Conservation (phyloP, 2,113 vertebrate species). For the Mugil cephalus region DNA sequence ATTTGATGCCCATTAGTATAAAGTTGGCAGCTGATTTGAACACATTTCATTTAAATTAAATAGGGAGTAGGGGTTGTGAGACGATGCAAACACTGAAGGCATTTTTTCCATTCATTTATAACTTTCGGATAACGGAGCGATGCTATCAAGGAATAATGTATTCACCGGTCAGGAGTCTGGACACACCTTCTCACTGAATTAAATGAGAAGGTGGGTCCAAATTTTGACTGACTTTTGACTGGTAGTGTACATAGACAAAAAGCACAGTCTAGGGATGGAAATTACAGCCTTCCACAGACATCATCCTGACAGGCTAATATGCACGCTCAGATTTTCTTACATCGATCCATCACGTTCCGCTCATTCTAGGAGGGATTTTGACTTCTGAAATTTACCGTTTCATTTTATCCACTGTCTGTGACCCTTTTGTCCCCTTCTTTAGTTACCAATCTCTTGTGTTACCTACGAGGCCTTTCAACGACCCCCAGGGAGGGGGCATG, state of each 20-base stretch:
- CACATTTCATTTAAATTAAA: neutral
- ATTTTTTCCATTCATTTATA: no score
- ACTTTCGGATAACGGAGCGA: no score
- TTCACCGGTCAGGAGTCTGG: no score
- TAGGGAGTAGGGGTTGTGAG: neutral
- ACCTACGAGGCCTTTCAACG: slow-evolving; percentile 8
- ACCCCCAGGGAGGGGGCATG: neutral
- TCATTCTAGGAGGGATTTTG: slow-evolving; percentile 29
- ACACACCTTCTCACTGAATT: no score
- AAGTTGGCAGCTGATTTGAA: neutral
- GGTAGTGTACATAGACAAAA: neutral
- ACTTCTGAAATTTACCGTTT: slow-evolving; percentile 23
- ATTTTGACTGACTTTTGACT: no score
- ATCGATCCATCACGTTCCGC: slow-evolving; percentile 22
- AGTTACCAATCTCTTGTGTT: slow-evolving; percentile 34
- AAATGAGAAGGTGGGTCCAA: no score
- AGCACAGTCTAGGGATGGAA: neutral
- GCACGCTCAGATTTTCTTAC: slow-evolving; percentile 31
- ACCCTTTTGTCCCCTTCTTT: slow-evolving; percentile 37
- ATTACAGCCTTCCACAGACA: neutral
- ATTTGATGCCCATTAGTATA: neutral
- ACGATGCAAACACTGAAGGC: neutral
- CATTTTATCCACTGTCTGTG: neutral
- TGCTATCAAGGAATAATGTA: no score
- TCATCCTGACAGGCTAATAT: neutral